Evolutionary conservation across 2,113 vertebrate genomes (phyloP), one percentile per base, ranked within the genome.

Genomic region (Morone saxatilis): DNA sequence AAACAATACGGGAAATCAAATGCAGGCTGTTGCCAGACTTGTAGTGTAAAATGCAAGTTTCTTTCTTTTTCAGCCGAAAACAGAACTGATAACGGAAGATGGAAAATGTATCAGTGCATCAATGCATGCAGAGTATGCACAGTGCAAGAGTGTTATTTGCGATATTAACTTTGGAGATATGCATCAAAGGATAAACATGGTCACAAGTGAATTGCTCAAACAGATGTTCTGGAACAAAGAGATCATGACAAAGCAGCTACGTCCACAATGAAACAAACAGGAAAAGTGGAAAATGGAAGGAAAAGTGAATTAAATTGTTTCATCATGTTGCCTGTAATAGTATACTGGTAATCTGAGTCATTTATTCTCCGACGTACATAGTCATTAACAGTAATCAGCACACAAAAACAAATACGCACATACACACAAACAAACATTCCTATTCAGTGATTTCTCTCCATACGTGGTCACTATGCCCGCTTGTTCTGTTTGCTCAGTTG

Each of bases 301-400:
- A 71, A 71, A 74, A 1, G 16, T 17, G 8, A 4, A 41, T 14
- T 19, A 10, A 77, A 71, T 54, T 9, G 45, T 45, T 74, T 10
- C 22, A 59, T 12, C 3, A 47, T 65, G 72, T 54, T 69, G 20
- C 7, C 12, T 0, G 8, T 43, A 16, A 48, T 1, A 12, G 8
- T 63, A 14, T 16, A 11, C 13, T 65, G 17, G 14, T 5, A 22
- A 50, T 12, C 10, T 20, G 59, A 5, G 1, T 69, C 5, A 63
- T 75, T 80, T 69, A 71, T 12, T 83, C 31, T 50, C n/a, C 71
- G 77, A 71, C 11, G 73, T 74, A 11, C 4, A 0, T 7, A 61
- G 59, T 53, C 66, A 78, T 65, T 71, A 47, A 4, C 0, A 0
- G 47, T 20, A 10, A 31, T 66, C 51, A 41, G n/a, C 4, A 7